Evolutionary conservation across 2,797 vertebrate species (phyloP), one percentile per base, ranked within the genome.

Genomic region (Fratercula arctica): DNA sequence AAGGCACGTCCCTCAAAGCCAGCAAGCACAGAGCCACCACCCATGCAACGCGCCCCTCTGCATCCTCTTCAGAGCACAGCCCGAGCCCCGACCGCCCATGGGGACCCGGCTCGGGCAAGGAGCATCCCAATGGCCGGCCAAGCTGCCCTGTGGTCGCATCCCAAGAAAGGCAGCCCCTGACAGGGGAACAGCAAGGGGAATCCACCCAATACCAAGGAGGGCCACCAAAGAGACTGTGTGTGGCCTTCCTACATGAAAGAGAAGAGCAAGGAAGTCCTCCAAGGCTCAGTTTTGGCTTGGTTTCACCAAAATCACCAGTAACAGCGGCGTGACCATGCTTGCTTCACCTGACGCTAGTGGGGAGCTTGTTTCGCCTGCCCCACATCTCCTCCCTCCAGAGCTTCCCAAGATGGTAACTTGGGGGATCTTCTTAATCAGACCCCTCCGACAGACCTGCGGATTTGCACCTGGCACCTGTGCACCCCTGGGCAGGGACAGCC

Each of bases 21-120:
- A 33, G n/a, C 39, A 64, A 43, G 28, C 1, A 1, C 4, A n/a
- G 28, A 48, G 25, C 19, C 39, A 37, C 2, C 28, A 43, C 14
- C 6, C 39, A 6, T 10, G 3, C 25, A 4, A 0, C 0, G 0
- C 33, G 16, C 39, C 5, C 20, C 46, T 64, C 35, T 45, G 67
- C 43, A 9, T 6, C 11, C 0, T 3, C 18, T 45, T 28, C 48
- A 57, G 76, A 50, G 8, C 67, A n/a, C 21, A 87, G n/a, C 37
- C 26, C 48, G 26, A n/a, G 20, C 6, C 46, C 18, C 3, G 1
- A 24, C 0, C 1, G 1, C 3, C 16, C 56, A 3, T 0, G 0
- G 39, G 29, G 74, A 18, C n/a, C 19, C 8, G 2, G 60, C 14
- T 15, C 5, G 0, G 28, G 31, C 6, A 9, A 85, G 72, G 54